Evolutionary conservation across 2,113 vertebrate genomes (phyloP), one percentile per base, ranked within the genome.

Genomic region (Ceratotherium simum): DNA sequence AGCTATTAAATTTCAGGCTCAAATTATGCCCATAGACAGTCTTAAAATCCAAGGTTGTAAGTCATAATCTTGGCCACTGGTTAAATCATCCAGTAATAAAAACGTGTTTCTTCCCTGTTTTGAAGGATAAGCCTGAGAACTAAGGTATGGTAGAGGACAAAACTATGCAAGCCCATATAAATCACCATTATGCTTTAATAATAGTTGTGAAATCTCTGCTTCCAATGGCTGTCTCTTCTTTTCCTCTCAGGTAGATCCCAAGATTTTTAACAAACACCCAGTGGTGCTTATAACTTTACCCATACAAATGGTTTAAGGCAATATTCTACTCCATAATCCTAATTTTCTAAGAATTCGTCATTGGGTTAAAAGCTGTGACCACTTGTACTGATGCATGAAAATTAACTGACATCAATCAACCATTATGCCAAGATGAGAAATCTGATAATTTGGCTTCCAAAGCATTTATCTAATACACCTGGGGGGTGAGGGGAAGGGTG

Each of bases 41-140:
- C 93, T 97, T 95, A 93, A 97, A 97, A 97, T 89, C 73, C 48
- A 97, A 93, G 67, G 85, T 95, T 93, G 70, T 96, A 98, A 97
- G 89, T 97, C 91, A 96, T 93, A 96, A 96, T 97, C 73, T 85
- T 93, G 72, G 60, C 33, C 67, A 79, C 54, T 91, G 91, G 85
- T 95, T 97, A 97, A 98, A 97, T 98, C 93, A 97, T 23, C 70
- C 27, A n/a, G 85, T 98, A 96, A 95, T 97, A 98, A 97, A 97
- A 97, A 82, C 79, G 48, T 85, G 78, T 95, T 89, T 92, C 60
- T 86, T 91, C 60, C 78, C 62, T 96, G 31, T 97, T 97, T 96
- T 96, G 91, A 97, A 96, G 76, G 96, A 65, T 93, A 96, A 93
- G 81, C 88, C 89, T 89, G 67, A 94, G 86, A 96, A 85, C 39